Conservation (phyloP, 2,888 invertebrate species). For the Sphaerophoria rueppellii region DNA sequence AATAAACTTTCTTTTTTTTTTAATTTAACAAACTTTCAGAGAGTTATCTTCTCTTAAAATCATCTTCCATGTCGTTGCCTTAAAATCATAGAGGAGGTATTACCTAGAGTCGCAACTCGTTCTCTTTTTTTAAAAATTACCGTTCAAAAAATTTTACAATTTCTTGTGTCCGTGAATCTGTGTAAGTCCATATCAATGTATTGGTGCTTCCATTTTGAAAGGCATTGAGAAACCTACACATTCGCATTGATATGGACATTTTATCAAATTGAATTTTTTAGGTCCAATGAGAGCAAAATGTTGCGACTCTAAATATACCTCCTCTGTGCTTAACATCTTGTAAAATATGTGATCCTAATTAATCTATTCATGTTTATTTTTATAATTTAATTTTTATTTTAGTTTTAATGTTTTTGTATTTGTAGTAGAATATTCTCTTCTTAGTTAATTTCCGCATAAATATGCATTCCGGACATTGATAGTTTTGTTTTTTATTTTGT, state of each 20-base stretch:
- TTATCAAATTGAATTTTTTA: too few relatives aligned
- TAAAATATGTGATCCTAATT: conserved; percentile 57
- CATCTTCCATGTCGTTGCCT: conserved; percentile 49
- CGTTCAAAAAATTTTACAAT: too few relatives aligned
- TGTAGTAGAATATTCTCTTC: conserved; percentile 35
- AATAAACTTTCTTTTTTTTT: conserved; percentile 32
- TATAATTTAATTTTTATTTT: conserved; percentile 45
- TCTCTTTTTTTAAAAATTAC: too few relatives aligned
- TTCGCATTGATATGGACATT: too few relatives aligned
- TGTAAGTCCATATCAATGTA: too few relatives aligned
- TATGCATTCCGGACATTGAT: conserved; percentile 33
- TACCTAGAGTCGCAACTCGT: too few relatives aligned
- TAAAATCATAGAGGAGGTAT: too few relatives aligned
- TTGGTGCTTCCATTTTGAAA: too few relatives aligned
- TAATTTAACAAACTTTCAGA: conserved; percentile 23
- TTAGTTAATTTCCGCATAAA: conserved; percentile 31
- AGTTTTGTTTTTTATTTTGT: conserved; percentile 12
- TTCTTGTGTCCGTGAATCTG: too few relatives aligned
- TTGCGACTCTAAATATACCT: too few relatives aligned
- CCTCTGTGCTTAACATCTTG: conserved; percentile 46
- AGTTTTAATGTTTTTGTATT: background rate
- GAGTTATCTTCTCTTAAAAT: conserved; percentile 4
- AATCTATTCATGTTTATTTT: conserved; percentile 29
- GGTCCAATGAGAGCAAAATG: too few relatives aligned
- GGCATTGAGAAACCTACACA: too few relatives aligned